Percentiles rank a stretch among this genome's conserved stretches.
These are phyloP conservation scores for Empidonax alnorum DNA, from an alignment of 2,113 vertebrate species.

Conservation along the genomic window DNA sequence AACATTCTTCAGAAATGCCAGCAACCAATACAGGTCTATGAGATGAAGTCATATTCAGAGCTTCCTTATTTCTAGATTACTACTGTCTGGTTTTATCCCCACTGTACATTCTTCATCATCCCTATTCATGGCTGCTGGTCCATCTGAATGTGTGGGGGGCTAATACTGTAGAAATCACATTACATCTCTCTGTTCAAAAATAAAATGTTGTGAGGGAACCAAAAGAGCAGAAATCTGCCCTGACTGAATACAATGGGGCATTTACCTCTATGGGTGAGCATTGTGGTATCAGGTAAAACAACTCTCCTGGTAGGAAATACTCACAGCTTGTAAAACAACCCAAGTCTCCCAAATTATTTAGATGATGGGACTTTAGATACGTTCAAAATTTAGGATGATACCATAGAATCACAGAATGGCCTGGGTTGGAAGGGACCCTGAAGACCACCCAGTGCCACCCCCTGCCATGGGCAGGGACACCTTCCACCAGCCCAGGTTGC, in stretches of 20 bases:
- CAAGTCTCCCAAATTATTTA: not conserved
- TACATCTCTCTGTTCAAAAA: not conserved
- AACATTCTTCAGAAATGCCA: not conserved
- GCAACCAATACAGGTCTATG: accelerated
- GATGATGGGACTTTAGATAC: not conserved
- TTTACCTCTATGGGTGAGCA: not conserved
- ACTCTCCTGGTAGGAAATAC: not conserved
- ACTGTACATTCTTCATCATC: not conserved
- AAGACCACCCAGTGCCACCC: not conserved
- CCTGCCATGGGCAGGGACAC: not conserved
- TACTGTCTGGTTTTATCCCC: not conserved
- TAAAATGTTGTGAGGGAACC: not conserved
- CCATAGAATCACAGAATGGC: not conserved
- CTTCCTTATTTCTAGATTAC: not conserved
- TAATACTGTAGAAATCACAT: not conserved
- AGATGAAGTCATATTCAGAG: not conserved
- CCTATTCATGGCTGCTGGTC: not conserved
- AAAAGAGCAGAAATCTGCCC: not conserved
- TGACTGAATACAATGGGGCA: not conserved
- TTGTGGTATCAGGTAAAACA: not conserved
- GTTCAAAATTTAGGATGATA: not conserved
- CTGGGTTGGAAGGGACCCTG: not conserved
- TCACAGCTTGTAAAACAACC: not conserved
- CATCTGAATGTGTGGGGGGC: not conserved
- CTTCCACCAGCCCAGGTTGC: not conserved